Conservation (phyloP, 2,888 invertebrate genomes). For the Terebella lapidaria region DNA sequence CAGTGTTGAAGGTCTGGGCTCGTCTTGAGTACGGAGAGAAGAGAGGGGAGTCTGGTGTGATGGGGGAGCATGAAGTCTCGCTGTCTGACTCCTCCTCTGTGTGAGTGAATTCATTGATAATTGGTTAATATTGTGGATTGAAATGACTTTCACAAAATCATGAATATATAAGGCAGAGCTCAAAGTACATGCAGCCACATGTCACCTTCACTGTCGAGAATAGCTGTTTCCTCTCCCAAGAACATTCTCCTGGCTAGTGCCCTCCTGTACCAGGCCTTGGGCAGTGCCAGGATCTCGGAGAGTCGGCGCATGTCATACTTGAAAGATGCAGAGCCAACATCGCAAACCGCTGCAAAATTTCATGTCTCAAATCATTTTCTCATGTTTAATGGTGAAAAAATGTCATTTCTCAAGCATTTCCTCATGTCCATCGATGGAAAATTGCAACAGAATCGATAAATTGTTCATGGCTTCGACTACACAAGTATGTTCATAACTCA, state of each 20-base stretch:
- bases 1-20: conserved; percentile 15
- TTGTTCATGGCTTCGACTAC: no score
- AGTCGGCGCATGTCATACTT: conserved; percentile 97
- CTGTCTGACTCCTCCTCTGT: conserved; percentile 7
- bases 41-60: conserved; percentile 20
- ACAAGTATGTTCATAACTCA: conserved; percentile 58
- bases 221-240: conserved; percentile 70
- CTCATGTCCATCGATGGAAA: no score
- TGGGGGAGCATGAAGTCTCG: conserved; percentile 12
- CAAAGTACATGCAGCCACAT: no score
- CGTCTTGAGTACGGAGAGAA: conserved; percentile 16
- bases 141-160: no score
- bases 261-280: conserved; percentile 96
- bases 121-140: conserved; percentile 1
- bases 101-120: neutral
- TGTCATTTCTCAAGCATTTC: no score
- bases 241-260: conserved; percentile 69
- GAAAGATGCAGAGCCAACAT: conserved; percentile 81
- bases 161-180: no score
- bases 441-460: no score
- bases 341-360: conserved; percentile 78
- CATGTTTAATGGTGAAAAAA: neutral
- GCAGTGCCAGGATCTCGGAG: conserved; percentile 94
- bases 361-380: neutral
- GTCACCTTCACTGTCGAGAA: conserved; percentile 19